Conservation (phyloP, 2,888 invertebrate genomes). For the Uropetala carovei region DNA sequence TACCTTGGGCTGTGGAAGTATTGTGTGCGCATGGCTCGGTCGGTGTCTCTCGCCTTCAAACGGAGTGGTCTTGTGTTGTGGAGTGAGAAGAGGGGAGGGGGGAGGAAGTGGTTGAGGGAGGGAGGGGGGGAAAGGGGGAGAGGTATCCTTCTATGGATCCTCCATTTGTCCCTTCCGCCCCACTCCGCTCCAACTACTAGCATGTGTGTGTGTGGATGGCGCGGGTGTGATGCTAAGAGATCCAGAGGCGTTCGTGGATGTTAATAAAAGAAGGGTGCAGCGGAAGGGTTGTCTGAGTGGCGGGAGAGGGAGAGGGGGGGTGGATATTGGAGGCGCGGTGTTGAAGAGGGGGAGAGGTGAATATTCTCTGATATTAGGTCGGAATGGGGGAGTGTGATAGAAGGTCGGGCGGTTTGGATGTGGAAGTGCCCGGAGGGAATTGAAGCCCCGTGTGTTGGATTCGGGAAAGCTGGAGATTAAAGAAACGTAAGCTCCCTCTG, state of each 20-base stretch:
- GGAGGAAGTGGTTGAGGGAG: not conserved
- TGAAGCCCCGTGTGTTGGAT: slow-evolving; percentile 11
- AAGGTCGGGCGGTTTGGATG: not conserved
- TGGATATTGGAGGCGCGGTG: slow-evolving; percentile 4
- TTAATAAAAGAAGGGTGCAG: not conserved
- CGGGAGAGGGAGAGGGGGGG: not conserved
- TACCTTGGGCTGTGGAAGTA: too few relatives aligned
- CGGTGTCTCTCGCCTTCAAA: not conserved
- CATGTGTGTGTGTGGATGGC: not conserved
- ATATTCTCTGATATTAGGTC: not conserved
- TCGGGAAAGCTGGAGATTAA: not conserved
- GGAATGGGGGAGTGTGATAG: not conserved
- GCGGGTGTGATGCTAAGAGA: not conserved
- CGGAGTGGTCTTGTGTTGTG: not conserved
- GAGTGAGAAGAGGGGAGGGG: too few relatives aligned
- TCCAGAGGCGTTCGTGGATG: not conserved
- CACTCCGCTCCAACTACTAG: not conserved
- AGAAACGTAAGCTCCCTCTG: not conserved
- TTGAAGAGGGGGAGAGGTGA: not conserved
- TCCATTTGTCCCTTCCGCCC: not conserved
- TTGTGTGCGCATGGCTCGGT: too few relatives aligned
- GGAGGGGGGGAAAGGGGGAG: not conserved
- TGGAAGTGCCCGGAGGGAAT: slow-evolving; percentile 2
- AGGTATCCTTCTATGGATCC: not conserved
- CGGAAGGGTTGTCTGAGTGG: too few relatives aligned